phyloP scores from a whole-genome alignment of 30 jellyfish, hydroid and myxozoan species.

The Aurelia sp. region DNA sequence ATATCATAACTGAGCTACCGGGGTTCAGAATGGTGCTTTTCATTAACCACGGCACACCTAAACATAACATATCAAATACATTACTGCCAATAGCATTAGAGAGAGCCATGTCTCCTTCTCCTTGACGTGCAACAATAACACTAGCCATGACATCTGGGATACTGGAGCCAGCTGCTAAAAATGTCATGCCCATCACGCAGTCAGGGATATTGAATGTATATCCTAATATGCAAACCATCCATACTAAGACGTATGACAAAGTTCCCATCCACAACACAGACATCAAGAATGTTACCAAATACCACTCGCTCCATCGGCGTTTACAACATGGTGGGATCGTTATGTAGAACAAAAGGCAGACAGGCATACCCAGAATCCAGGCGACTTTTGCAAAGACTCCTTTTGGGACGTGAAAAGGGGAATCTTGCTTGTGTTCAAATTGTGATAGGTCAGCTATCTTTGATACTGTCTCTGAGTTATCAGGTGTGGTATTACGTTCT shows the following conservation, averaged over 20 bases:
- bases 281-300: conserved; percentile 90
- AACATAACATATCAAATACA: conserved; percentile 97
- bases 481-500: conserved; percentile 5
- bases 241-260: conserved; percentile 91
- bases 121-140: conserved; percentile 98
- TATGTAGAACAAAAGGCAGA: conserved; percentile 82
- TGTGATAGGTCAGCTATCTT: conserved; percentile 79
- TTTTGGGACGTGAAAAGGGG: conserved; percentile 86
- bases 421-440: conserved; percentile 93
- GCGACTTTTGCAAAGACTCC: conserved; percentile 80
- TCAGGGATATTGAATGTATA: conserved; percentile 96
- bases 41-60: conserved; percentile 99
- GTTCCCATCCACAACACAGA: conserved; percentile 98
- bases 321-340: conserved; percentile 98
- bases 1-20: conserved; percentile 80
- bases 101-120: conserved; percentile 98
- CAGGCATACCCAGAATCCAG: conserved; percentile 99
- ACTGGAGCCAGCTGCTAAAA: conserved; percentile 99
- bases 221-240: conserved; percentile 99
- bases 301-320: conserved; percentile 94
- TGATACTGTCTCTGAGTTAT: conserved; percentile 11
- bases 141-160: conserved; percentile 99
- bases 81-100: conserved; percentile 99
- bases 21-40: conserved; percentile 93
- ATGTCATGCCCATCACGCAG: conserved; percentile 99